Percentiles rank a stretch among this genome's conserved stretches.
Evolutionary conservation across 2,113 vertebrate species (phyloP).

Genomic region (Hemiscyllium ocellatum): DNA sequence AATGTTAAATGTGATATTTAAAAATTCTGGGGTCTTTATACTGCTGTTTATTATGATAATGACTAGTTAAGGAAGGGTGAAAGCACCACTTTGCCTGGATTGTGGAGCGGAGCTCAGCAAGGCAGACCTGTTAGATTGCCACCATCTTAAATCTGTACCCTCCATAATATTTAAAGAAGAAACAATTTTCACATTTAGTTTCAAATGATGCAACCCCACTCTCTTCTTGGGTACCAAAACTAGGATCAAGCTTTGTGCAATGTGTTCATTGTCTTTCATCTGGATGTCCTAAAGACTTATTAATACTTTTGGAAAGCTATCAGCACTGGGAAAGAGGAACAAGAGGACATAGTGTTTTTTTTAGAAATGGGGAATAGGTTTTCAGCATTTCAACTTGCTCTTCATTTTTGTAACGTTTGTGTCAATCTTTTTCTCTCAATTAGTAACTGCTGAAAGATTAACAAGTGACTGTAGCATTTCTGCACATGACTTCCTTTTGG

Average conservation of each 20-base stretch:
- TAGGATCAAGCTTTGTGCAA: not conserved
- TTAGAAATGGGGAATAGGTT: not conserved
- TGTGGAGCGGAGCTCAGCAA: too few species aligned
- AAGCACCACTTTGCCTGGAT: too few species aligned
- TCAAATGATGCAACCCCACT: conserved; percentile 11
- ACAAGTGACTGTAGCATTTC: not conserved
- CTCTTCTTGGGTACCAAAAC: not conserved
- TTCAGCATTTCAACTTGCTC: not conserved
- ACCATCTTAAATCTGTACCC: too few species aligned
- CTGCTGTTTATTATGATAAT: too few species aligned
- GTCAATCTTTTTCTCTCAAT: not conserved
- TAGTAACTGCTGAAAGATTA: not conserved
- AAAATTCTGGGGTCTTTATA: too few species aligned
- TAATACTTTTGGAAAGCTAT: not conserved
- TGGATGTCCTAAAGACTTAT: not conserved
- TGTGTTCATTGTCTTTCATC: not conserved
- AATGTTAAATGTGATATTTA: too few species aligned
- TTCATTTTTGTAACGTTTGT: not conserved
- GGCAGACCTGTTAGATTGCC: too few species aligned
- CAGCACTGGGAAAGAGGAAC: not conserved
- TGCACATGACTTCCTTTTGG: not conserved
- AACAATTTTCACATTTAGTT: conserved; percentile 8
- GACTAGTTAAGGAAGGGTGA: too few species aligned
- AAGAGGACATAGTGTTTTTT: not conserved
- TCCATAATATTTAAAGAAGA: not conserved